These are phyloP conservation scores for Helicolenus hilgendorfi DNA, from an alignment of 2,797 vertebrate genomes.

Conservation along the genomic window DNA sequence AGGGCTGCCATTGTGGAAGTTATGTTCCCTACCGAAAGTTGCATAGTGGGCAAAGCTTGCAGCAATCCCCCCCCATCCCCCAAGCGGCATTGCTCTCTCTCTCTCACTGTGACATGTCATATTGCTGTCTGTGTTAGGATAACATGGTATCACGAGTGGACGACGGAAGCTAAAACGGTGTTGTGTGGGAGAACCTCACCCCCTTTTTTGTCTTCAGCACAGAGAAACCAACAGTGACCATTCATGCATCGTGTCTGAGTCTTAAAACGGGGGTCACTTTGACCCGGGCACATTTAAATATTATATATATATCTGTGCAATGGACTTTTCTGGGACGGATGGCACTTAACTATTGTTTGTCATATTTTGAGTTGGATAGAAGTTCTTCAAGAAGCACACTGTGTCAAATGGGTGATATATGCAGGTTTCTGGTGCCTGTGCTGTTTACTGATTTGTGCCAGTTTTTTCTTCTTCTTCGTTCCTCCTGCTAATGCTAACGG, in stretches of 20 bases:
- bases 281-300: constrained; percentile 79
- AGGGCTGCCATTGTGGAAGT: constrained; percentile 81
- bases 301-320: constrained; percentile 76
- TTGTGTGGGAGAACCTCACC: constrained; percentile 68
- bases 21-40: constrained; percentile 92
- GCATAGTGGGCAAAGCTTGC: constrained; percentile 93
- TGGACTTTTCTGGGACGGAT: constrained; percentile 80
- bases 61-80: constrained; percentile 80
- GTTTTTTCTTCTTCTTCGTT: constrained; percentile 55
- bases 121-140: constrained; percentile 92
- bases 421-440: constrained; percentile 72
- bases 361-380: constrained; percentile 67
- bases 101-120: constrained; percentile 98
- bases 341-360: constrained; percentile 69
- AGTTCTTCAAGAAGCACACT: constrained; percentile 84
- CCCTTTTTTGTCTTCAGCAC: constrained; percentile 62
- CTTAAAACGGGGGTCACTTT: constrained; percentile 76
- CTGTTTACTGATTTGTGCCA: constrained; percentile 84
- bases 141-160: constrained; percentile 65
- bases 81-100: constrained; percentile 90
- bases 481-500: constrained; percentile 59
- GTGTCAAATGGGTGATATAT: constrained; percentile 79
- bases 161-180: constrained; percentile 63
- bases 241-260: constrained; percentile 80
- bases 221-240: constrained; percentile 74